A percentile compares a stretch with the other conserved stretches of the same genome.
Evolutionary conservation across 2,797 vertebrate genomes (phyloP).

Genomic region (Myotis pilosus): DNA sequence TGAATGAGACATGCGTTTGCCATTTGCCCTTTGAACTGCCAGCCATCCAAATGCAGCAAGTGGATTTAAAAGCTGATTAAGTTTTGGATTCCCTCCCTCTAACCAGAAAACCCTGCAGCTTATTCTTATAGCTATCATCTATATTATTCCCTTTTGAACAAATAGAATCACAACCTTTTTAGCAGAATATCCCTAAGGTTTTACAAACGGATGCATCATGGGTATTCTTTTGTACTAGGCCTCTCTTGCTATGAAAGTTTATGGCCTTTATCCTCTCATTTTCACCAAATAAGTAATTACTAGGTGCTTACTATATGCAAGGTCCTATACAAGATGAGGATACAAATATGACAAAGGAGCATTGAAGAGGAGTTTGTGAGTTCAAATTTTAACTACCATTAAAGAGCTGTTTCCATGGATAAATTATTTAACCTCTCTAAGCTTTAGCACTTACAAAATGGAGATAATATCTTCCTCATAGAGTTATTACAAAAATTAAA

Average conservation of each 20-base stretch:
- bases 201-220: not conserved
- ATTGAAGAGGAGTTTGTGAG: not conserved
- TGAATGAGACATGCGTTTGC: not conserved
- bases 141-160: slow-evolving; percentile 8
- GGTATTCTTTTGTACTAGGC: not conserved
- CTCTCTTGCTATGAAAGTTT: slow-evolving; percentile 29
- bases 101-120: not conserved
- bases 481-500: slow-evolving; percentile 22
- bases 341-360: not conserved
- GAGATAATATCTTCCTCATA: not conserved
- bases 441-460: not conserved
- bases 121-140: not conserved
- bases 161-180: not conserved
- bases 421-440: slow-evolving; percentile 14
- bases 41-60: not conserved
- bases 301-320: not conserved
- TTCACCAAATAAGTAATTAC: not conserved
- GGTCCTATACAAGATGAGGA: not conserved
- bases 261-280: not conserved
- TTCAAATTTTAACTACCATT: not conserved
- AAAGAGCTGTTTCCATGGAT: not conserved
- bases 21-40: slow-evolving; percentile 46
- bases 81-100: slow-evolving; percentile 1
- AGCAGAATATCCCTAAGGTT: not conserved
- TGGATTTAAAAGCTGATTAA: slow-evolving; percentile 6